Evolutionary conservation across 2,888 invertebrate species (phyloP).

Genomic region (Suillia variegata): DNA sequence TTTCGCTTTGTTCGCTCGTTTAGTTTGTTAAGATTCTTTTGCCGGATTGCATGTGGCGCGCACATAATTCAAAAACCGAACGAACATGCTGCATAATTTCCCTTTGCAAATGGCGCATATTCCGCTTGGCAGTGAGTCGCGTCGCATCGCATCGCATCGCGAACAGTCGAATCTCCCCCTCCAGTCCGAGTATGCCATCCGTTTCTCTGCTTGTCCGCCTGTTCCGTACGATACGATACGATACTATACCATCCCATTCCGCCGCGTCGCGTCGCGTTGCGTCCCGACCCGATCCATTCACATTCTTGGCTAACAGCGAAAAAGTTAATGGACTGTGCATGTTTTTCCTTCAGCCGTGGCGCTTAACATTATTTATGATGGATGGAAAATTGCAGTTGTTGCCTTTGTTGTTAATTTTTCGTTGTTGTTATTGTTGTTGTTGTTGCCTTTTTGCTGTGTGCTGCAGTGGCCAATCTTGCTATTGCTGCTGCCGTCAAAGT

Average conservation of each 20-base stretch:
- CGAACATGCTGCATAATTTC: slow-evolving; percentile 11
- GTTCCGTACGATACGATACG: not conserved
- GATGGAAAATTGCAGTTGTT: slow-evolving; percentile 47
- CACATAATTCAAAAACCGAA: slow-evolving; percentile 15
- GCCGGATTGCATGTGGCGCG: slow-evolving; percentile 14
- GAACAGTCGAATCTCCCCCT: too few relatives aligned
- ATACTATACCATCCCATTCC: not conserved
- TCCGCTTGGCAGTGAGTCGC: not conserved
- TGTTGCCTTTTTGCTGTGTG: too few relatives aligned
- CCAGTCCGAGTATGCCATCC: not conserved
- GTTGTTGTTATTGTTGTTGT: slow-evolving; percentile 36
- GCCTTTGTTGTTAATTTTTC: slow-evolving; percentile 27
- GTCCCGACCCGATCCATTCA: not conserved
- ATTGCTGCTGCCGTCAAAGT: too few relatives aligned
- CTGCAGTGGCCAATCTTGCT: too few relatives aligned
- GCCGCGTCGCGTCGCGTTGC: not conserved
- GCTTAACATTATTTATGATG: slow-evolving; percentile 60
- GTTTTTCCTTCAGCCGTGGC: slow-evolving; percentile 60
- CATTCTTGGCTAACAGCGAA: slow-evolving; percentile 29
- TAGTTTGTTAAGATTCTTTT: not conserved
- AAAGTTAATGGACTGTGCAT: slow-evolving; percentile 61
- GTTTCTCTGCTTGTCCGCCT: not conserved
- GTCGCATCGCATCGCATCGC: not conserved
- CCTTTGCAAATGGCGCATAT: not conserved
- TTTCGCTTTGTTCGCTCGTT: not conserved